Evolutionary conservation across 2,797 vertebrate genomes (phyloP).

Genomic region (Oreonectes daqikongensis): DNA sequence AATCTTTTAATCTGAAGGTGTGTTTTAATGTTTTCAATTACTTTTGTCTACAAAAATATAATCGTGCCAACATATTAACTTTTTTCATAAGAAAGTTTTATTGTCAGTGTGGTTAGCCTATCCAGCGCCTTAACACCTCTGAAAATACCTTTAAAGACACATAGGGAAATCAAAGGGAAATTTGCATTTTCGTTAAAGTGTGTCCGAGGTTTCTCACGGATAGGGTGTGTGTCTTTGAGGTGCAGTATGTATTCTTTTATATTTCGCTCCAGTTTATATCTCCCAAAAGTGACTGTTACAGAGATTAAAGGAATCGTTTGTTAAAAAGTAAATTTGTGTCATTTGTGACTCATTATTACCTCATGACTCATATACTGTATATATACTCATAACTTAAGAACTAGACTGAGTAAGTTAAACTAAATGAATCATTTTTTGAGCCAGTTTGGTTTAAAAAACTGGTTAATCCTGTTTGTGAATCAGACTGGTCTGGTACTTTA

Average conservation of each 20-base stretch:
- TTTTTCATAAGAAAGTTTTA: too few relatives aligned
- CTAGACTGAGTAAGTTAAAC: neutral
- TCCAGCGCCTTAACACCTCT: neutral
- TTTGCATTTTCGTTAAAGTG: slow-evolving; percentile 25
- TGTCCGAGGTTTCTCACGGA: neutral
- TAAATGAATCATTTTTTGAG: neutral
- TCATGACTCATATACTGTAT: too few relatives aligned
- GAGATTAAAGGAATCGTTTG: neutral
- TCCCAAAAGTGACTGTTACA: neutral
- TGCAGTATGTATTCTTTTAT: too few relatives aligned
- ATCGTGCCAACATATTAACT: too few relatives aligned
- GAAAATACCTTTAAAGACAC: slow-evolving; percentile 16
- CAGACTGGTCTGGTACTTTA: neutral
- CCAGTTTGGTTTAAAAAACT: neutral
- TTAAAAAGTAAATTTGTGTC: neutral
- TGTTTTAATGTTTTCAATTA: too few relatives aligned
- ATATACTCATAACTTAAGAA: too few relatives aligned
- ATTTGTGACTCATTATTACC: neutral
- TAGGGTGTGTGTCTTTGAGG: neutral
- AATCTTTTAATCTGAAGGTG: too few relatives aligned
- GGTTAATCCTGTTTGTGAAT: neutral
- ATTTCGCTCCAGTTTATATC: neutral
- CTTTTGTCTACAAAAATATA: too few relatives aligned
- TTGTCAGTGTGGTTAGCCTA: slow-evolving; percentile 17
- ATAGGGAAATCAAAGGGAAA: neutral